Evolutionary conservation across 2,113 vertebrate species (phyloP).

Genomic region (Helogale parvula): DNA sequence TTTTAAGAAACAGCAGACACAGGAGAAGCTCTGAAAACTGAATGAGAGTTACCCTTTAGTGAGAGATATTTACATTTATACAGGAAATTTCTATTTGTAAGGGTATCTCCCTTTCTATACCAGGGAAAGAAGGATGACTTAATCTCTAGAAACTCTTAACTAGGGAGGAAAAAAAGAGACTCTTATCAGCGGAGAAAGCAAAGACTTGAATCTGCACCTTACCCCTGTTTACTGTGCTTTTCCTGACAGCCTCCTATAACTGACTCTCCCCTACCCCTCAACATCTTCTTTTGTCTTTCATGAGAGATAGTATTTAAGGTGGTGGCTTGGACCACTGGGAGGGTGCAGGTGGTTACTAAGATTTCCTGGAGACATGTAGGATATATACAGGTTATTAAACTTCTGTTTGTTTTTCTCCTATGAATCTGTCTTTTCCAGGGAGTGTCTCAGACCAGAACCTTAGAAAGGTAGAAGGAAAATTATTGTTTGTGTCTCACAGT

Average conservation of each 20-base stretch:
- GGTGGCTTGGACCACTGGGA: background rate
- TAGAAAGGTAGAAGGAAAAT: background rate
- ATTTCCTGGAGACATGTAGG: background rate
- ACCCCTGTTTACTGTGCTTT: background rate
- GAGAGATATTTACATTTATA: background rate
- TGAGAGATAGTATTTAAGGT: background rate
- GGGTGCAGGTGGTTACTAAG: background rate
- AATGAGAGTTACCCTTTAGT: background rate
- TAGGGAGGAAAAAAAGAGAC: fast-evolving
- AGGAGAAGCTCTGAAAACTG: background rate
- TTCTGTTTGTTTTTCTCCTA: background rate
- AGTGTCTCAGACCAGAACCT: background rate
- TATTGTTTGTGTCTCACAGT: background rate
- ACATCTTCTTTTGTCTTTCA: background rate
- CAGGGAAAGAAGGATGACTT: background rate
- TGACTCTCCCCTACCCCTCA: background rate
- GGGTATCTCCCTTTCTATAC: background rate
- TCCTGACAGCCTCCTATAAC: background rate
- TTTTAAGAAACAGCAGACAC: background rate
- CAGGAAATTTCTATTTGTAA: background rate
- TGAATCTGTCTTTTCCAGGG: background rate
- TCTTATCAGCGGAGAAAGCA: background rate
- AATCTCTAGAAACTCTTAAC: background rate
- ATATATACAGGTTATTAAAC: background rate
- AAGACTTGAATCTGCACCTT: background rate